Evolutionary conservation across 2,888 invertebrate genomes (phyloP), one percentile per base, ranked within the genome.

Genomic region (Neoaliturus tenellus): DNA sequence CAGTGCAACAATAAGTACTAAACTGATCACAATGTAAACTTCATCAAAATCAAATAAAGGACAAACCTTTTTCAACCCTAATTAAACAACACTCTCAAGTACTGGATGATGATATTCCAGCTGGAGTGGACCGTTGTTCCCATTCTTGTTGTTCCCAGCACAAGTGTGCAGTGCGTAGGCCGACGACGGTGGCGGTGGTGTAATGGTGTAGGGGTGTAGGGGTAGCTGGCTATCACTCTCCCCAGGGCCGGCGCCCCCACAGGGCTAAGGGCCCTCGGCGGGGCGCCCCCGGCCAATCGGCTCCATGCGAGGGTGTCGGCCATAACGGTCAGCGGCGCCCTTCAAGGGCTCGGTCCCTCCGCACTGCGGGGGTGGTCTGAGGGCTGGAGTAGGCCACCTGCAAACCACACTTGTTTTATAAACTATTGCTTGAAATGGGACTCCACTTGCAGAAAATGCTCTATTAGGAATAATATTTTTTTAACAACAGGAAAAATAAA

Each of bases 261-360:
- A 23, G 39, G 39, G 51, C 23, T 20, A 8, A 3, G 28, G 28
- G 3, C 62, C 23, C 55, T 6, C 28, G 25, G 55, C 10, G 28
- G 25, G 20, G 67, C 41, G 20, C 33, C 41, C 51, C 17, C 51
- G 25, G n/a, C 75, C 78, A 51, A 51, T 78, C 55, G 55, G 78
- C 35, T 35, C 14, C n/a, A 2, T 28, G 75, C 31, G 78, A 31
- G 78, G 78, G 78, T 78, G 78, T 1, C 78, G 33, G 78, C 78
- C 78, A 78, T 78, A 28, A 23, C 28, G 55, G 33, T 35, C 78
- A 55, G 55, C 35, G 10, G 28, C 78, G 5, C 51, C 44, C 6
- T 28, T 67, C 28, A 67, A 6, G 8, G 5, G 71, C 33, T 31
- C 33, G 3, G 6, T 17, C 12, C 6, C 44, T 2, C 44, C 44